These are phyloP conservation scores for Clarias magur DNA, from an alignment of 2,113 vertebrate species.

Conservation along the genomic window DNA sequence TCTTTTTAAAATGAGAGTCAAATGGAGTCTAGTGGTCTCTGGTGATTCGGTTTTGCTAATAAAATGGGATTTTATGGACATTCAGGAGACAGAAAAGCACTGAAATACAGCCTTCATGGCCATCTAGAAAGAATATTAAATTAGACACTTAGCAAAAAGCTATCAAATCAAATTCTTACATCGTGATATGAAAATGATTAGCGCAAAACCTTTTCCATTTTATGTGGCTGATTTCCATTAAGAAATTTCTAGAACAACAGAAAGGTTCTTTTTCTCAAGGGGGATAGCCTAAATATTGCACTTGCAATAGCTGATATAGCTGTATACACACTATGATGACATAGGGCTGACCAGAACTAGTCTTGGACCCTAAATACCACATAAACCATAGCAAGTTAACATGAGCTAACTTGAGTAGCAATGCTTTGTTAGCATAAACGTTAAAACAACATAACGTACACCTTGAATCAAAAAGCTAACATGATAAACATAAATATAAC, in stretches of 20 bases:
- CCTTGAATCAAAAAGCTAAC: background rate
- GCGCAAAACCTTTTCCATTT: background rate
- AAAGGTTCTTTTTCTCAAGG: background rate
- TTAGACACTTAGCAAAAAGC: background rate
- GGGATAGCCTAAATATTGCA: no score
- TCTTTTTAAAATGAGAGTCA: background rate
- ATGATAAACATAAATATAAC: background rate
- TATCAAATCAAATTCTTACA: background rate
- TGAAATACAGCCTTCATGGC: background rate
- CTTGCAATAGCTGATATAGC: no score
- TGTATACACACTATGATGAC: no score
- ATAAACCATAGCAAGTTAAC: background rate
- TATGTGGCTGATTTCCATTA: background rate
- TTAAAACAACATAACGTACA: background rate
- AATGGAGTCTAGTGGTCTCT: background rate
- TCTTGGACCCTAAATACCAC: background rate
- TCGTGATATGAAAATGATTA: background rate
- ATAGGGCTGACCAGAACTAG: no score
- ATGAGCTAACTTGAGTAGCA: background rate
- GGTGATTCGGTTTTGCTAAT: background rate
- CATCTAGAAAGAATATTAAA: background rate
- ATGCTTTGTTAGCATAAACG: background rate
- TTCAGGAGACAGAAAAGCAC: background rate
- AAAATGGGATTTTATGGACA: background rate
- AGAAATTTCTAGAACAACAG: background rate